A percentile compares a stretch with the other conserved stretches of the same genome.
These are phyloP conservation scores for Ophraella communa DNA, from an alignment of 2,888 invertebrate genomes.

Conservation along the genomic window DNA sequence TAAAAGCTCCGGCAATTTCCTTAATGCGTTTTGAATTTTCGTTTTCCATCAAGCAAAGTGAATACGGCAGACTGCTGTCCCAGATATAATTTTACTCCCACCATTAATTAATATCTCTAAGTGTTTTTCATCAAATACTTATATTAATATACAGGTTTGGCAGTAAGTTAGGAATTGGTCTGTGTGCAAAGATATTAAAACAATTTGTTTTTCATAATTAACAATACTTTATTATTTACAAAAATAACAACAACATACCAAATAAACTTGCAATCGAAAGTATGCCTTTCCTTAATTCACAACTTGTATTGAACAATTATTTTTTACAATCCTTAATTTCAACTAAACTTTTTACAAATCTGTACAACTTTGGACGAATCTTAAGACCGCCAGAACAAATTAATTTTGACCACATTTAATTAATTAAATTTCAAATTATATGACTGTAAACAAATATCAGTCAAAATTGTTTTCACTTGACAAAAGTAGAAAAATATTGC, in stretches of 20 bases:
- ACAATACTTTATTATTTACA: conserved; percentile 52
- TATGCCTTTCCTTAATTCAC: conserved; percentile 34
- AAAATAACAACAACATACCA: conserved; percentile 52
- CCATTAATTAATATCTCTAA: conserved; percentile 46
- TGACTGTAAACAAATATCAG: too few species aligned
- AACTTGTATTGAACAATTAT: conserved; percentile 23
- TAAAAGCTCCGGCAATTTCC: conserved; percentile 60
- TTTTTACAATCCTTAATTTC: conserved; percentile 18
- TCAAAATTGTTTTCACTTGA: too few species aligned
- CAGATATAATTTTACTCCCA: conserved; percentile 54
- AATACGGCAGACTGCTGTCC: conserved; percentile 42
- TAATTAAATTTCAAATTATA: too few species aligned
- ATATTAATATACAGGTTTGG: not conserved
- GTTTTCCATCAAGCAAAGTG: conserved; percentile 60
- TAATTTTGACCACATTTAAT: not conserved
- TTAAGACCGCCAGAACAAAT: conserved; percentile 2
- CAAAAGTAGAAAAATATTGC: too few species aligned
- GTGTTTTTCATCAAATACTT: not conserved
- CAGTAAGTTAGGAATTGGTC: too few species aligned
- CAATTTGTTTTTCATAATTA: conserved; percentile 41
- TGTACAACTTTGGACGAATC: not conserved
- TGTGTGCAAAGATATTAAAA: not conserved
- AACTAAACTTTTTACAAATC: conserved; percentile 20
- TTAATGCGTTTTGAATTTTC: conserved; percentile 61
- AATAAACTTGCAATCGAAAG: conserved; percentile 43